Evolutionary conservation across 2,888 invertebrate genomes (phyloP), one percentile per base, ranked within the genome.

Genomic region (Papilio demoleus): DNA sequence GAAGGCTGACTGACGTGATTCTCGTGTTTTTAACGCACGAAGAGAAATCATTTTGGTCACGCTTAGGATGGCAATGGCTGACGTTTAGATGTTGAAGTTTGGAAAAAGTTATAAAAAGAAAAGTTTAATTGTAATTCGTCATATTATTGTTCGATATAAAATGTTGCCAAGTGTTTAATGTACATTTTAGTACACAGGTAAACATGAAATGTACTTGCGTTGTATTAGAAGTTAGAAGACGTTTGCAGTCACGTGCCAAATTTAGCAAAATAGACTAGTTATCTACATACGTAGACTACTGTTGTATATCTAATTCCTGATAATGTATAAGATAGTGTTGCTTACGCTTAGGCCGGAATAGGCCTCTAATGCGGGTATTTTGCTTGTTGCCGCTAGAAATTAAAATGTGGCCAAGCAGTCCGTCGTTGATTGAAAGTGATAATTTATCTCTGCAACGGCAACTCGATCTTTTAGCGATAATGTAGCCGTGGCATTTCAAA

Each of bases 241-340:
- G 36, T 50, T 45, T n/a, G n/a, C n/a, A 11, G 47, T 66, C 60
- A 66, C 47, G 66, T 50, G 66, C 47, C 38, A 50, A 24, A 19
- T 60, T 50, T 31, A 47, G 19, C 31, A 31, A 61, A 67, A 61
- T 53, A 67, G 53, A 67, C 40, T 50, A 14, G 60, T 53, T 60
- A 67, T 61, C 60, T 53, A 22, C 24, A 40, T 17, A 40, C 56
- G 27, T 56, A 31, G 42, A 27, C 6, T 27, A 53, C 19, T 17
- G 38, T 17, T 53, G 17, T 38, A 24, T 66, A 60, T 22, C 60
- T 47, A 11, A n/a, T 60, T 17, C 14, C 19, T 19, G 47, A 62
- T 62, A 62, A 36, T 53, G 27, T 24, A 12, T 50, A 24, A 22
- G 12, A 50, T n/a, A n/a, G n/a, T n/a, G n/a, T n/a, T n/a, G n/a